Base-by-base conservation (phyloP, 2,113 vertebrate species). In the Brachyhypopomus occidentalis region DNA sequence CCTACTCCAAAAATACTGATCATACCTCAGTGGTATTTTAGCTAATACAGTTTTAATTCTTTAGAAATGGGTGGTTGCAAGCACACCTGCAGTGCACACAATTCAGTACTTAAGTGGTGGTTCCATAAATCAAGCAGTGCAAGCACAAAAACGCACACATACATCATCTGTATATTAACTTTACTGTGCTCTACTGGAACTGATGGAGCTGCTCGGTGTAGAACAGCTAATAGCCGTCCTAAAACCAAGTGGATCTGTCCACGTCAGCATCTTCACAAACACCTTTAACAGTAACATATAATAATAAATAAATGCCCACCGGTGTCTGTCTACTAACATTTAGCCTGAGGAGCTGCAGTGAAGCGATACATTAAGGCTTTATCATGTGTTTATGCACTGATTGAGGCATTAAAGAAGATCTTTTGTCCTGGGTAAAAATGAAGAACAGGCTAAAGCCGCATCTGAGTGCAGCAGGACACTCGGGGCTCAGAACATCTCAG, bases 171-270 rank as follows among this genome's bases (percentile, higher is more conserved):
- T n/a, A 38, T 38, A 69, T 38, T 69, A 38, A 69, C 66, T 38
- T 36, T n/a, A 38, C 19, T 36, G 6, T 38, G 17, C 12, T 66
- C 5, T 23, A 16, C 63, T 69, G 2, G 48, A 67, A 19, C 16
- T 34, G 63, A 67, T 30, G 23, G 25, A 52, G 9, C 9, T 41
- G 41, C 41, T 41, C 30, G 2, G 27, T 63, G 0, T 12, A 27
- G 1, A 66, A 66, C 6, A 36, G 22, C 6, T 45, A 45, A 45
- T 45, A 1, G 14, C 3, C 1, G 22, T 77, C n/a, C 25, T 17
- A 41, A 23, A 78, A 62, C n/a, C 36, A 41, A 67, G 27, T 23
- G 58, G 66, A 80, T 72, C 16, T 67, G n/a, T 72, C 70, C 41
- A 77, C 25, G 27, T 56, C 72, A 34, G 38, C 77, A 79, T 55